Conservation (phyloP, 2,888 invertebrate genomes). For the Eupithecia tripunctaria region DNA sequence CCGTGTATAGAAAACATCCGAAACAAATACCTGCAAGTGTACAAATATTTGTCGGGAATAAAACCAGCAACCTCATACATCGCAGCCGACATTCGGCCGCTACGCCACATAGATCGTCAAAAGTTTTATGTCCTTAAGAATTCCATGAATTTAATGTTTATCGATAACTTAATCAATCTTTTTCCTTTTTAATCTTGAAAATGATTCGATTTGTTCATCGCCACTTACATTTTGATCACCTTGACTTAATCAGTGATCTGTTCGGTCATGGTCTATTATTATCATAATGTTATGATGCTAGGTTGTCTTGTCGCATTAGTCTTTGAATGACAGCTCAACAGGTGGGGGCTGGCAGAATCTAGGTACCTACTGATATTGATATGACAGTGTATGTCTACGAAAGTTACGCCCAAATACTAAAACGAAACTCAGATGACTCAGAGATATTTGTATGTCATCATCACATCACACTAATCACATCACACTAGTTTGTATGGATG, state of each 20-base stretch:
- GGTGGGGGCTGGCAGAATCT: neutral
- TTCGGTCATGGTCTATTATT: conserved; percentile 11
- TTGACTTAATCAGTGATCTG: conserved; percentile 9
- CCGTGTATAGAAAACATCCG: neutral
- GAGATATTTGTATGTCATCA: no score
- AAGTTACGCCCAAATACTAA: no score
- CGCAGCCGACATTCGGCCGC: neutral
- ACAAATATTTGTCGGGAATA: neutral
- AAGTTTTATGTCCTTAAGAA: neutral
- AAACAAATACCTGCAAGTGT: no score
- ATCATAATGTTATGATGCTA: conserved; percentile 8
- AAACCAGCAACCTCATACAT: neutral
- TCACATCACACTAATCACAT: no score
- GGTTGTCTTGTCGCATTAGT: neutral
- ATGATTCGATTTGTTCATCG: conserved; percentile 8
- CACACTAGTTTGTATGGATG: no score
- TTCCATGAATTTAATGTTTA: neutral
- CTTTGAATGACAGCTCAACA: neutral
- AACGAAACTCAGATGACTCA: no score
- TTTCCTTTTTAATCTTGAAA: conserved; percentile 3
- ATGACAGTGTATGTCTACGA: no score
- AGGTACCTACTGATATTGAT: neutral
- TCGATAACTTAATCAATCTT: neutral
- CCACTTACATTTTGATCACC: neutral
- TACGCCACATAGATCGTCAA: neutral